These are phyloP conservation scores for Sphaeridia pumilis DNA, from an alignment of 2,888 invertebrate species.

Conservation along the genomic window DNA sequence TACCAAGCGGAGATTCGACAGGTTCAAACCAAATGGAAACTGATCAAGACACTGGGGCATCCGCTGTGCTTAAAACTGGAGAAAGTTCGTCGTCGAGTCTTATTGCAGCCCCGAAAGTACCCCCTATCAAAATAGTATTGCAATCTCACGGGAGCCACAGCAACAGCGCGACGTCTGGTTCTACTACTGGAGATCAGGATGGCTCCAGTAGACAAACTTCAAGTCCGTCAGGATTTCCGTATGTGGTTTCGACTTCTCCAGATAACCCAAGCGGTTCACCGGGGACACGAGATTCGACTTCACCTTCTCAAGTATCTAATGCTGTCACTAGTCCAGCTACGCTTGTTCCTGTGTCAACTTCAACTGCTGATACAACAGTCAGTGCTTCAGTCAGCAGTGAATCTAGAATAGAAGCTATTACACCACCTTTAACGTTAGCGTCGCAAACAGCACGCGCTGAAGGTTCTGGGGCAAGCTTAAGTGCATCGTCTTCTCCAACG, in stretches of 20 bases:
- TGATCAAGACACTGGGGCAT: background rate
- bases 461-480: background rate
- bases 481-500: no score
- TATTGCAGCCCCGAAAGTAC: conserved; percentile 74
- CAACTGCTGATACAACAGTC: conserved; percentile 42
- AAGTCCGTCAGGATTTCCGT: conserved; percentile 38
- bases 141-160: conserved; percentile 49
- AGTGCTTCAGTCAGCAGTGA: background rate
- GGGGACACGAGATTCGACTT: background rate
- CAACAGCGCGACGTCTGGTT: conserved; percentile 4
- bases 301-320: background rate
- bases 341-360: conserved; percentile 38
- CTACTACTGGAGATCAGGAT: conserved; percentile 6
- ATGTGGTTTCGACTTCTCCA: conserved; percentile 37
- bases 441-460: background rate
- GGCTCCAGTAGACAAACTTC: conserved; percentile 1
- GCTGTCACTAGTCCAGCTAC: conserved; percentile 40
- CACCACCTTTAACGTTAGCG: no score
- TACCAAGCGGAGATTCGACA: background rate
- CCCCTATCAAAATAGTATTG: conserved; percentile 89
- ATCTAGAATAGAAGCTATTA: no score
- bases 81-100: conserved; percentile 19
- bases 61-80: conserved; percentile 3
- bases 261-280: background rate
- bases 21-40: background rate